These are phyloP conservation scores for Deilephila elpenor DNA, from an alignment of 2,888 invertebrate species.

Conservation along the genomic window DNA sequence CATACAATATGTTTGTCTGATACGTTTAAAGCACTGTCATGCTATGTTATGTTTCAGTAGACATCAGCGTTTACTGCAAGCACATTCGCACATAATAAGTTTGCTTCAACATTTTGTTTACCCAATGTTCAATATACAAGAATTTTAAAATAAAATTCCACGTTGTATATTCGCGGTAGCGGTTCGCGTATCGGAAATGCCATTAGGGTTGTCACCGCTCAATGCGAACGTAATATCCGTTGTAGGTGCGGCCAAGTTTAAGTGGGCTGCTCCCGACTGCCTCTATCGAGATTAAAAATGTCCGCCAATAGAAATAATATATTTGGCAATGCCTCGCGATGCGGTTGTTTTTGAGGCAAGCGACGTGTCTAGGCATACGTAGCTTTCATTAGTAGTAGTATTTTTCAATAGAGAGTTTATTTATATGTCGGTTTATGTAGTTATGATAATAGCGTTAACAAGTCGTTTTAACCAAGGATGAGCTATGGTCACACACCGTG, in stretches of 20 bases:
- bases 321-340: not conserved
- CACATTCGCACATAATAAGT: too few relatives aligned
- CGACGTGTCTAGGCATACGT: too few relatives aligned
- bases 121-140: not conserved
- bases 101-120: not conserved
- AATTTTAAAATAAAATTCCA: constrained; percentile 1
- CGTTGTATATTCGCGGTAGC: not conserved
- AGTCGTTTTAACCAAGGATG: too few relatives aligned
- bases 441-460: too few relatives aligned
- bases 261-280: constrained; percentile 13
- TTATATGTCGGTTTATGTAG: too few relatives aligned
- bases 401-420: too few relatives aligned
- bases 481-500: too few relatives aligned
- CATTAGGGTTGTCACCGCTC: constrained; percentile 37
- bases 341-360: not conserved
- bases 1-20: too few relatives aligned
- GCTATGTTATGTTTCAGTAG: too few relatives aligned
- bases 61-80: too few relatives aligned
- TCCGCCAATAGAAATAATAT: constrained; percentile 13
- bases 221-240: constrained; percentile 39
- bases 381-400: too few relatives aligned
- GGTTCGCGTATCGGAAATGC: constrained; percentile 33
- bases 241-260: constrained; percentile 27
- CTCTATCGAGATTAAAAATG: constrained; percentile 3
- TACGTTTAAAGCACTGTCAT: too few relatives aligned